Evolutionary conservation across 2,888 invertebrate species (phyloP).

Genomic region (Drosophila acutilabella): DNA sequence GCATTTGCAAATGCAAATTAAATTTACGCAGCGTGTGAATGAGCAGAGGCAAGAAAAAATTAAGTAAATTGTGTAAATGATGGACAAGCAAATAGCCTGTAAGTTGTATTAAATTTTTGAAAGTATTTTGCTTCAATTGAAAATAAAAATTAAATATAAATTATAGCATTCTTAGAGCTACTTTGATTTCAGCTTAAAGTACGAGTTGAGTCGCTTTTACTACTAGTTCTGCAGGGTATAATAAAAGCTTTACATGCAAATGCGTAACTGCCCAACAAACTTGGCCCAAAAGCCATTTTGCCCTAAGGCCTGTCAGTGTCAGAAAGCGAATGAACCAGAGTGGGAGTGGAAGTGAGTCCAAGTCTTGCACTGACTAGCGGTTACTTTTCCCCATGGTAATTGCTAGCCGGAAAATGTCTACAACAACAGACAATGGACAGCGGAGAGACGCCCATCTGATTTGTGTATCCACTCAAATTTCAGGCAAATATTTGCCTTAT

Average conservation of each 20-base stretch:
- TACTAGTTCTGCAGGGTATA: constrained; percentile 23
- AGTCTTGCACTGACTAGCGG: constrained; percentile 41
- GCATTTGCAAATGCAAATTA: constrained; percentile 77
- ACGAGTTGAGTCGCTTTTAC: neutral
- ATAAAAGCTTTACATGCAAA: constrained; percentile 49
- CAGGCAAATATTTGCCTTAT: constrained; percentile 73
- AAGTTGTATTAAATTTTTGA: too few species aligned
- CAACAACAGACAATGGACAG: constrained; percentile 21
- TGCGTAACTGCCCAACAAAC: constrained; percentile 37
- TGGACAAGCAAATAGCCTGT: constrained; percentile 7
- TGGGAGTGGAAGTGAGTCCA: constrained; percentile 10
- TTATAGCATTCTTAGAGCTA: neutral
- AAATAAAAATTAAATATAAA: neutral
- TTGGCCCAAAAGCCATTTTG: constrained; percentile 40
- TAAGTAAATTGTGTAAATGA: neutral
- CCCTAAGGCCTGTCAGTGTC: constrained; percentile 37
- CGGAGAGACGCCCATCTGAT: constrained; percentile 33
- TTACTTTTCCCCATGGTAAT: constrained; percentile 39
- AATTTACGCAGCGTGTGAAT: constrained; percentile 61
- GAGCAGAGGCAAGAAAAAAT: constrained; percentile 23
- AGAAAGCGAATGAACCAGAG: neutral
- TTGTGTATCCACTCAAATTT: constrained; percentile 48
- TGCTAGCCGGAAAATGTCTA: constrained; percentile 30
- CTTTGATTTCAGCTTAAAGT: neutral
- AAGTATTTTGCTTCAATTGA: too few species aligned